A percentile compares a stretch with the other conserved stretches of the same genome.
phyloP scores from a whole-genome alignment of 2,888 invertebrate species.

The Temnothorax rugatulus region DNA sequence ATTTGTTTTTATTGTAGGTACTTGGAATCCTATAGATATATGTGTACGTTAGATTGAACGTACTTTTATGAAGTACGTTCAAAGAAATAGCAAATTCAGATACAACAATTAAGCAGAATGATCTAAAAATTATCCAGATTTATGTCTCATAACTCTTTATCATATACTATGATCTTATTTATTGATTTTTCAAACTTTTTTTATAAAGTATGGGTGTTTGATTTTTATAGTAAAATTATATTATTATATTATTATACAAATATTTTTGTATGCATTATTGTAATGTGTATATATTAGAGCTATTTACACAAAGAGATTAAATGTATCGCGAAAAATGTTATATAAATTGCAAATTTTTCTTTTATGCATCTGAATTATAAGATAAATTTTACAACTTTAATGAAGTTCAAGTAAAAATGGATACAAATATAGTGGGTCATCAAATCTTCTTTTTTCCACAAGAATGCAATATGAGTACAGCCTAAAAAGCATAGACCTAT shows the following conservation, averaged over 20 bases:
- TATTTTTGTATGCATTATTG: background rate
- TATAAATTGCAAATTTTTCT: background rate
- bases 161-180: background rate
- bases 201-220: background rate
- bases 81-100: background rate
- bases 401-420: background rate
- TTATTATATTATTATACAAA: no score
- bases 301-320: background rate
- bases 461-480: background rate
- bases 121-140: background rate
- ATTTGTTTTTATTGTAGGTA: slow-evolving; percentile 4
- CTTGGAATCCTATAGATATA: background rate
- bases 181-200: background rate
- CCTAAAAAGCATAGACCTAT: background rate
- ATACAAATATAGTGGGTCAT: background rate
- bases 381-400: background rate
- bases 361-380: background rate
- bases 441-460: background rate
- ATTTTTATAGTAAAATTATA: background rate
- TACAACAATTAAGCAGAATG: background rate
- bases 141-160: background rate
- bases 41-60: background rate
- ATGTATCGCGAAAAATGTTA: background rate
- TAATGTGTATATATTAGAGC: background rate
- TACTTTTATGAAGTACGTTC: slow-evolving; percentile 5